Evolutionary conservation across 1,140 invertebrate genomes (phyloP).

Genomic region (Drosophila pruinosa): DNA sequence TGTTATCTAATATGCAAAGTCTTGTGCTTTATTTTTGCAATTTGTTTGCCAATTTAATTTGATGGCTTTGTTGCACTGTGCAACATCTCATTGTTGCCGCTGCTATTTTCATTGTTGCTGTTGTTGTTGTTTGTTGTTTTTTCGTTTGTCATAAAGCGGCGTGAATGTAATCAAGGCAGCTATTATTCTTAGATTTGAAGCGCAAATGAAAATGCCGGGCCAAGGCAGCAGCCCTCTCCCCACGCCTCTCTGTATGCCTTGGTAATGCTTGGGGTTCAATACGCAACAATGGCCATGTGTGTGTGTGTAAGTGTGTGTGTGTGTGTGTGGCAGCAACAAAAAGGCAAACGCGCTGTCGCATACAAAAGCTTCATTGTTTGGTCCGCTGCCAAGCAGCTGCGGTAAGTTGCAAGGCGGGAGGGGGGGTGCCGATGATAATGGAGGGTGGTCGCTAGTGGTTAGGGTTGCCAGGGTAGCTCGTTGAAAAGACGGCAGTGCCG

Average conservation of each 20-base stretch:
- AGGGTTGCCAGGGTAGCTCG: background rate
- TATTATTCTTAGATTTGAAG: slow-evolving; percentile 81
- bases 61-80: background rate
- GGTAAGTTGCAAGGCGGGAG: background rate
- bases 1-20: background rate
- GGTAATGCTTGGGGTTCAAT: slow-evolving; percentile 40
- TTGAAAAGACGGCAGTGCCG: background rate
- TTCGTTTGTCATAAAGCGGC: slow-evolving; percentile 73
- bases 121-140: slow-evolving; percentile 27
- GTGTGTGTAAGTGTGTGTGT: slow-evolving; percentile 29
- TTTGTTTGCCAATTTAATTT: background rate
- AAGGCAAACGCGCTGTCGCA: slow-evolving; percentile 62
- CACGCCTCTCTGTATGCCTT: background rate
- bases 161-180: slow-evolving; percentile 77
- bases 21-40: background rate
- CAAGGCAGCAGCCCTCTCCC: slow-evolving; percentile 20
- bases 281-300: slow-evolving; percentile 60
- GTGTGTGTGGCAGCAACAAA: slow-evolving; percentile 34
- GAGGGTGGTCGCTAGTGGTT: background rate
- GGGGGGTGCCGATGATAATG: slow-evolving; percentile 25
- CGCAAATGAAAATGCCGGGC: slow-evolving; percentile 65
- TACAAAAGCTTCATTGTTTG: slow-evolving; percentile 73
- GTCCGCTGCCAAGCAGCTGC: slow-evolving; percentile 32
- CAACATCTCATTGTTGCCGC: background rate
- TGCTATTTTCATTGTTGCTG: slow-evolving; percentile 14